Evolutionary conservation across 2,888 invertebrate species (phyloP).

Genomic region (Drosophila kuntzei): DNA sequence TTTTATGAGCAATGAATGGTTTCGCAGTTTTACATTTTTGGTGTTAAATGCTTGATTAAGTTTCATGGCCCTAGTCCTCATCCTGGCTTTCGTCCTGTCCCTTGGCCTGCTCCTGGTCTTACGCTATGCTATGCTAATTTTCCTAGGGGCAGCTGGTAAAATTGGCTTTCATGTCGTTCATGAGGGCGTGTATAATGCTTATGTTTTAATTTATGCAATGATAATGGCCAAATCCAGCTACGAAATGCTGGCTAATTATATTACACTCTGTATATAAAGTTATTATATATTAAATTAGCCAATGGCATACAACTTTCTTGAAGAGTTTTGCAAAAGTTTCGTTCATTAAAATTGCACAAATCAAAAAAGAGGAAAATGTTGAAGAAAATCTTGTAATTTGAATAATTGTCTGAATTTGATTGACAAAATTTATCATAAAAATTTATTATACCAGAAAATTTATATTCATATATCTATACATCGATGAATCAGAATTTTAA

Average conservation of each 20-base stretch:
- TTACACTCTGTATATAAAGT: slow-evolving; percentile 11
- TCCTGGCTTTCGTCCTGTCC: not conserved
- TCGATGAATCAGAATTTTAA: not conserved
- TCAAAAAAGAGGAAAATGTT: not conserved
- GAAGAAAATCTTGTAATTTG: not conserved
- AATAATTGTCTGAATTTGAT: not conserved
- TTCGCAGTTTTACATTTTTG: slow-evolving; percentile 67
- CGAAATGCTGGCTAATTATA: slow-evolving; percentile 56
- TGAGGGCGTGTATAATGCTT: slow-evolving; percentile 36
- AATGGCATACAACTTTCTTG: slow-evolving; percentile 3
- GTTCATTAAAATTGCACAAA: slow-evolving; percentile 3
- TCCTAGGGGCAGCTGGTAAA: slow-evolving; percentile 34
- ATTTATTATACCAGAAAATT: no score
- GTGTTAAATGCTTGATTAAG: slow-evolving; percentile 79
- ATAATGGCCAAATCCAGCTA: slow-evolving; percentile 34
- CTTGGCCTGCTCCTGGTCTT: not conserved
- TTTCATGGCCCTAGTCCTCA: slow-evolving; percentile 44
- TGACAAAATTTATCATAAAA: not conserved
- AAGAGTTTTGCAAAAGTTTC: slow-evolving; percentile 5
- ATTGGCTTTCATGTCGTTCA: slow-evolving; percentile 53
- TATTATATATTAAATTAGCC: slow-evolving; percentile 13
- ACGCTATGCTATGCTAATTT: slow-evolving; percentile 26
- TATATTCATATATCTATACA: no score
- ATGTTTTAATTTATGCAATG: slow-evolving; percentile 63
- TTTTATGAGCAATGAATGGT: slow-evolving; percentile 79